A percentile compares a stretch with the other conserved stretches of the same genome.
phyloP scores from a whole-genome alignment of 2,888 invertebrate genomes.

The Calliphora vomitoria region DNA sequence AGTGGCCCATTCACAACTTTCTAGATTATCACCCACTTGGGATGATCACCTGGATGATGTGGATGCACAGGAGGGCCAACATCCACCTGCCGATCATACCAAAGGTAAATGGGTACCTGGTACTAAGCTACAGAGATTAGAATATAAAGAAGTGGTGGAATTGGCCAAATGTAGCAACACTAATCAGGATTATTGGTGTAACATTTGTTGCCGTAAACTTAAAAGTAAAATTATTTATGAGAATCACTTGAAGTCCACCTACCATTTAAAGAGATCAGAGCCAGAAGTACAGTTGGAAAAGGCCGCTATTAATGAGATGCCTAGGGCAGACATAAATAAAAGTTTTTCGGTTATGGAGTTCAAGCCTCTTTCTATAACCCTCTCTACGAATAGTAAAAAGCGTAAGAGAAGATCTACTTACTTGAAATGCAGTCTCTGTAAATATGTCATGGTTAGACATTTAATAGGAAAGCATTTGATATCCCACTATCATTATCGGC shows the following conservation, averaged over 20 bases:
- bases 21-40: constrained; percentile 85
- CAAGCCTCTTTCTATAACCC: constrained; percentile 77
- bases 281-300: constrained; percentile 89
- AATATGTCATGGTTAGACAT: constrained; percentile 88
- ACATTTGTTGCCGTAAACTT: constrained; percentile 91
- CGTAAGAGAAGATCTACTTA: constrained; percentile 87
- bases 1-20: constrained; percentile 77
- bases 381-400: constrained; percentile 81
- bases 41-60: constrained; percentile 84
- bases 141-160: constrained; percentile 84
- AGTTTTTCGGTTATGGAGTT: constrained; percentile 59
- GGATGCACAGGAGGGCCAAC: constrained; percentile 82
- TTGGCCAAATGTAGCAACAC: constrained; percentile 76
- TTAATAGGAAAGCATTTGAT: constrained; percentile 94
- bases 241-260: constrained; percentile 90
- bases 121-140: constrained; percentile 86
- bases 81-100: constrained; percentile 89
- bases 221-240: constrained; percentile 91
- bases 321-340: constrained; percentile 72
- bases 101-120: constrained; percentile 93
- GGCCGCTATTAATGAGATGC: constrained; percentile 82
- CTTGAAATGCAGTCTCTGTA: constrained; percentile 90
- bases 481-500: constrained; percentile 93
- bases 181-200: constrained; percentile 88
- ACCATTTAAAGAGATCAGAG: constrained; percentile 89